Evolutionary conservation across 2,113 vertebrate species (phyloP).

Genomic region (Onychorhynchus coronatus): DNA sequence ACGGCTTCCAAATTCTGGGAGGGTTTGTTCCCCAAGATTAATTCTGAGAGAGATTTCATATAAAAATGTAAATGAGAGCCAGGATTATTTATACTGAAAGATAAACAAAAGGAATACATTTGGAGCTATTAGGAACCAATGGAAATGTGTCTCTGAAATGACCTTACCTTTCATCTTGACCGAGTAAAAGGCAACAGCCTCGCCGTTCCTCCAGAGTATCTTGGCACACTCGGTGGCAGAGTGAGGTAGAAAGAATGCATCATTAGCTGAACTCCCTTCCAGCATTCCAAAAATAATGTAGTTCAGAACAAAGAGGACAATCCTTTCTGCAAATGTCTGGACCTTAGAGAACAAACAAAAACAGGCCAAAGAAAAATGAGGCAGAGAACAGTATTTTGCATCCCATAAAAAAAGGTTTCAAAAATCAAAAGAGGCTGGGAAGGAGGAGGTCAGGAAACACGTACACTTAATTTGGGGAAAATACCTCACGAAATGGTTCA

Average conservation of each 20-base stretch:
- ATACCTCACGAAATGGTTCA: not conserved
- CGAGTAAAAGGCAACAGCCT: constrained; percentile 89
- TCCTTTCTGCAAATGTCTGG: constrained; percentile 83
- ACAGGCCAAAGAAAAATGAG: constrained; percentile 24
- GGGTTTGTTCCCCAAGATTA: not conserved
- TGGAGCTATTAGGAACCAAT: not conserved
- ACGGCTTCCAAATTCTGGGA: constrained; percentile 15
- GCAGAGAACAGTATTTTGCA: not conserved
- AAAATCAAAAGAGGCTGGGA: not conserved
- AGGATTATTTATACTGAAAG: constrained; percentile 25
- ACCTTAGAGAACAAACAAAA: constrained; percentile 77
- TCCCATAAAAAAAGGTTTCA: constrained; percentile 16
- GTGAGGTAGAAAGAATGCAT: constrained; percentile 84
- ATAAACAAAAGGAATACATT: constrained; percentile 28
- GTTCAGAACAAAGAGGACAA: constrained; percentile 90
- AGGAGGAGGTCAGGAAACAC: not conserved
- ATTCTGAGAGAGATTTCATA: constrained; percentile 4
- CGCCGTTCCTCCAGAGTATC: constrained; percentile 83
- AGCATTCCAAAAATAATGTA: constrained; percentile 82
- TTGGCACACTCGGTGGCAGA: constrained; percentile 81
- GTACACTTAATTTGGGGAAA: constrained; percentile 1
- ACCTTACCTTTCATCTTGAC: constrained; percentile 86
- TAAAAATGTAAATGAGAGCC: constrained; percentile 40
- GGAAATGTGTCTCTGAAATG: not conserved
- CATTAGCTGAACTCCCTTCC: constrained; percentile 71